phyloP scores from a whole-genome alignment of 1,140 invertebrate genomes.

The Battus philenor region DNA sequence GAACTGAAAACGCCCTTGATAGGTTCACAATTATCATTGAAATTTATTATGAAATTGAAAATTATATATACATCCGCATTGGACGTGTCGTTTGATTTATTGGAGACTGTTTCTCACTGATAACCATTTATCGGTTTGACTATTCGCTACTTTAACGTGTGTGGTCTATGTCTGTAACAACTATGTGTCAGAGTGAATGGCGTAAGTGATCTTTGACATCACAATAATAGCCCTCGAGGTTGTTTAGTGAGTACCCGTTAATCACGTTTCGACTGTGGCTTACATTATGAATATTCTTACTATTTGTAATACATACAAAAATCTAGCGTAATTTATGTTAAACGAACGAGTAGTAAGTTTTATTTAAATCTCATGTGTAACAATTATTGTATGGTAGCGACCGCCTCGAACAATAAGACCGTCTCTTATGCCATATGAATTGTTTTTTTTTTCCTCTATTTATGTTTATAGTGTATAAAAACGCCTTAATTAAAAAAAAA shows the following conservation, averaged over 20 bases:
- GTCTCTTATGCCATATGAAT: no score
- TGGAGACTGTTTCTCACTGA: slow-evolving; percentile 1
- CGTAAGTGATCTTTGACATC: slow-evolving; percentile 20
- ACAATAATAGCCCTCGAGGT: slow-evolving; percentile 31
- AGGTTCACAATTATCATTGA: no score
- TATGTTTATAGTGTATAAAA: no score
- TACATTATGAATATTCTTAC: background rate
- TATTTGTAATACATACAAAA: background rate
- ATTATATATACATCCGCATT: no score
- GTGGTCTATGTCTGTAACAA: slow-evolving; percentile 34
- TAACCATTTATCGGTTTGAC: slow-evolving; percentile 30
- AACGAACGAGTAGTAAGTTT: no score
- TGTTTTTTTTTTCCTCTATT: no score
- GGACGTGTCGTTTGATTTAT: background rate
- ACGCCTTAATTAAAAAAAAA: background rate
- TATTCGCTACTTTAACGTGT: slow-evolving; percentile 30
- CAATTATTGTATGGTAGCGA: no score
- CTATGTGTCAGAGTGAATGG: slow-evolving; percentile 20
- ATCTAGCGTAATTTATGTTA: no score
- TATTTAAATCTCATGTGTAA: no score
- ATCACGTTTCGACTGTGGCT: background rate
- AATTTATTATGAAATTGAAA: no score
- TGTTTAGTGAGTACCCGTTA: slow-evolving; percentile 11
- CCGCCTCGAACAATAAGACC: no score
- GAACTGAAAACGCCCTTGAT: no score